phyloP scores from a whole-genome alignment of 1,140 invertebrate species.

The Lysiphlebus fabarum region DNA sequence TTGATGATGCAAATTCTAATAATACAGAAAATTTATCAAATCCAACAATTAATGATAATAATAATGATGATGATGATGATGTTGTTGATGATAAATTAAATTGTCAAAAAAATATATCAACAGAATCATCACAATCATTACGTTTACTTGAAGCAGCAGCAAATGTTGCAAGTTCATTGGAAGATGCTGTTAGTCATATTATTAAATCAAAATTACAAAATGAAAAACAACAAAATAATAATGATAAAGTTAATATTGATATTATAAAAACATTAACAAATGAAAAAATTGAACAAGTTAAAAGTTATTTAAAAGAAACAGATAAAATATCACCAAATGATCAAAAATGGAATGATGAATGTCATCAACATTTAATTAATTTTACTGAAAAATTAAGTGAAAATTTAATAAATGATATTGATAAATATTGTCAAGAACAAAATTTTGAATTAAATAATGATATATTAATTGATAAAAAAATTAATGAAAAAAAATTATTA shows the following conservation, averaged over 20 bases:
- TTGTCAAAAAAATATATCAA: background rate
- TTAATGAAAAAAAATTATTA: background rate
- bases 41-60: background rate
- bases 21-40: background rate
- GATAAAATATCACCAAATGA: conserved; percentile 39
- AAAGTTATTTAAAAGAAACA: conserved; percentile 1
- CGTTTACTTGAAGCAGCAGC: conserved; percentile 64
- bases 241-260: background rate
- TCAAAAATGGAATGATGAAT: conserved; percentile 62
- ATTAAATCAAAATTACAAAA: conserved; percentile 36
- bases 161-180: conserved; percentile 64
- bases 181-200: conserved; percentile 65
- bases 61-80: background rate
- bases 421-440: conserved; percentile 58
- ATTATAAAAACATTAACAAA: background rate
- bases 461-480: conserved; percentile 1
- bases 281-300: conserved; percentile 5
- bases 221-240: too few species aligned
- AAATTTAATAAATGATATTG: conserved; percentile 71
- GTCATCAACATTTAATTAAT: conserved; percentile 67
- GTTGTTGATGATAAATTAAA: conserved; percentile 1
- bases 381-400: conserved; percentile 74
- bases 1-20: background rate
- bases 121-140: conserved; percentile 39
- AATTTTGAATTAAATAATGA: conserved; percentile 18